Conservation (phyloP, 1,140 invertebrate genomes). For the Melipona quadrifasciata region DNA sequence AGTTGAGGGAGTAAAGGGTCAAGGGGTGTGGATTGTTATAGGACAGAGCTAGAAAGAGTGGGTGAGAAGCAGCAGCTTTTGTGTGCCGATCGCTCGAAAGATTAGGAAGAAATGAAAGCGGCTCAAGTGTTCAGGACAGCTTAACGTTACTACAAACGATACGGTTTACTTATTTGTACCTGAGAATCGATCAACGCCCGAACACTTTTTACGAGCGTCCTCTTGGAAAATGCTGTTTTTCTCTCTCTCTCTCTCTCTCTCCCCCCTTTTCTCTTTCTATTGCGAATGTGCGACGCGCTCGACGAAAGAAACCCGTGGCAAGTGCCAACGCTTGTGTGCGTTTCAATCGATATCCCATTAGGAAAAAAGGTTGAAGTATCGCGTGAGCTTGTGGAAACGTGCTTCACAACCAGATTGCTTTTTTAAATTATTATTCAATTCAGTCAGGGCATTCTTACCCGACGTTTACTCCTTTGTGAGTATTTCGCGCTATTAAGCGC, state of each 20-base stretch:
- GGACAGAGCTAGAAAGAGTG: slow-evolving; percentile 11
- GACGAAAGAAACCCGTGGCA: neutral
- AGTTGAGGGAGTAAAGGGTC: neutral
- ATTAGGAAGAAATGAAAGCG: slow-evolving; percentile 40
- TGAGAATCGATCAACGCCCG: slow-evolving; percentile 42
- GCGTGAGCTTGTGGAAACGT: neutral
- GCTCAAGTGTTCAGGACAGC: slow-evolving; percentile 25
- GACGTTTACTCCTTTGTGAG: neutral
- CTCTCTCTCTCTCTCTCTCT: neutral
- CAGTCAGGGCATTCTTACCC: neutral
- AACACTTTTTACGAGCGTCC: slow-evolving; percentile 18
- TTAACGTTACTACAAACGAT: slow-evolving; percentile 36
- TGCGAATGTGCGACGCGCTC: neutral
- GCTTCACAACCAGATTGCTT: neutral
- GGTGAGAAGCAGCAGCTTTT: slow-evolving; percentile 12
- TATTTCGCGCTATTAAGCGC: neutral
- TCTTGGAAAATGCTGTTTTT: slow-evolving; percentile 19
- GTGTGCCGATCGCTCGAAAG: slow-evolving; percentile 24
- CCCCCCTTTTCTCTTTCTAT: too few relatives aligned
- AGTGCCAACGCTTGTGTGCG: neutral
- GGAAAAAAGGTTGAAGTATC: slow-evolving; percentile 28
- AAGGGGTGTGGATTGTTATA: slow-evolving; percentile 22
- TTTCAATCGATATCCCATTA: slow-evolving; percentile 43
- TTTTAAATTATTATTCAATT: slow-evolving; percentile 23
- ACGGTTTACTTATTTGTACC: slow-evolving; percentile 35